These are phyloP conservation scores for Drosophila algonquin DNA, from an alignment of 2,888 invertebrate species.

Conservation along the genomic window DNA sequence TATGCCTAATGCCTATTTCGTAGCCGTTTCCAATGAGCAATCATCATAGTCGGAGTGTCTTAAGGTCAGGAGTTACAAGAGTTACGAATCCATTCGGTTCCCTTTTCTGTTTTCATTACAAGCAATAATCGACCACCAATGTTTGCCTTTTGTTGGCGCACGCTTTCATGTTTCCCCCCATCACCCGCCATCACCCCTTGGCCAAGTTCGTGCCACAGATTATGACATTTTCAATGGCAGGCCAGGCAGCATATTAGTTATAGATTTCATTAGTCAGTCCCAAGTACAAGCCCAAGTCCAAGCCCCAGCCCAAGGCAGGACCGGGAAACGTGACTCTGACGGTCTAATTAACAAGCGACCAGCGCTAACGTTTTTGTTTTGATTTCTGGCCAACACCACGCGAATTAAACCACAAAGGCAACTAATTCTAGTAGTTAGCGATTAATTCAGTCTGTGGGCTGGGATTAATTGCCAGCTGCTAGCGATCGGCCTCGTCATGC, in stretches of 20 bases:
- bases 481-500: slow-evolving; percentile 40
- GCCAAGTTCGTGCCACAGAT: slow-evolving; percentile 55
- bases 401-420: slow-evolving; percentile 10
- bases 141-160: slow-evolving; percentile 26
- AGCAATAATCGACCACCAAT: slow-evolving; percentile 5
- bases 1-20: not conserved
- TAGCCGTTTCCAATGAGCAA: not conserved
- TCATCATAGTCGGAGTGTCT: not conserved
- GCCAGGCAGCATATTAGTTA: no score
- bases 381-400: slow-evolving; percentile 20
- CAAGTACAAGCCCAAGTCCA: not conserved
- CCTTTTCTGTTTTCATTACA: slow-evolving; percentile 1
- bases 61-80: not conserved
- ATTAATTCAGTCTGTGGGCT: slow-evolving; percentile 37
- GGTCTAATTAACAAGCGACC: slow-evolving; percentile 41
- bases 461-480: slow-evolving; percentile 45
- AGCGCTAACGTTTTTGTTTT: slow-evolving; percentile 5
- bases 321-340: slow-evolving; percentile 41
- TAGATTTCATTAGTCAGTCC: no score
- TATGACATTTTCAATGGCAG: slow-evolving; percentile 48
- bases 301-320: slow-evolving; percentile 18
- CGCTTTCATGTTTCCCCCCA: slow-evolving; percentile 4
- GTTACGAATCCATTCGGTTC: slow-evolving; percentile 1
- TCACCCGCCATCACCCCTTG: no score
- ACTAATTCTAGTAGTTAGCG: slow-evolving; percentile 38